A percentile compares a stretch with the other conserved stretches of the same genome.
Conservation (phyloP, 2,888 invertebrate species). For the Pseudococcus viburni region DNA sequence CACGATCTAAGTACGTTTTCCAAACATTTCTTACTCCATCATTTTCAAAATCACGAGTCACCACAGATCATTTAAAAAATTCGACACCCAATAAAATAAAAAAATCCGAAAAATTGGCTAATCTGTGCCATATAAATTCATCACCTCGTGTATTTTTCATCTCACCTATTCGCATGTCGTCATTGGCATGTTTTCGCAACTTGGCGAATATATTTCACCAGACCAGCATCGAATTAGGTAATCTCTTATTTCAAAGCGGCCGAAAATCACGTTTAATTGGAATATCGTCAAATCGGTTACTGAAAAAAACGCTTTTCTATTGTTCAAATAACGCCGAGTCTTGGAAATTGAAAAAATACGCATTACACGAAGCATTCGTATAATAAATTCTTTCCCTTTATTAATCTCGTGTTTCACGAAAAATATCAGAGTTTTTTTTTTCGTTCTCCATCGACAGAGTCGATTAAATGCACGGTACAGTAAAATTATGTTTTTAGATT, state of each 20-base stretch:
- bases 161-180: no score
- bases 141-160: no score
- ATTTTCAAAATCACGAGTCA: no score
- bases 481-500: no score
- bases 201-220: no score
- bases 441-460: background rate
- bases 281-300: background rate
- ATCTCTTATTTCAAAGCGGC: conserved; percentile 21
- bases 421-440: background rate
- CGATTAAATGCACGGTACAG: background rate
- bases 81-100: no score
- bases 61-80: no score
- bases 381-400: background rate
- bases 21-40: no score
- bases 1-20: no score
- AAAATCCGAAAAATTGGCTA: no score
- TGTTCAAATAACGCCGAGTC: conserved; percentile 1
- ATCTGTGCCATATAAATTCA: no score
- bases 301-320: background rate
- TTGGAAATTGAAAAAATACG: background rate
- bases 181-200: no score
- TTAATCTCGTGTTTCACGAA: background rate
- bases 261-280: conserved; percentile 20
- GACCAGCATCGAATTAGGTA: background rate
- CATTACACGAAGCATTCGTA: background rate